A percentile compares a stretch with the other conserved stretches of the same genome.
Evolutionary conservation across 2,113 vertebrate species (phyloP).

Genomic region (Aramus guarauna): DNA sequence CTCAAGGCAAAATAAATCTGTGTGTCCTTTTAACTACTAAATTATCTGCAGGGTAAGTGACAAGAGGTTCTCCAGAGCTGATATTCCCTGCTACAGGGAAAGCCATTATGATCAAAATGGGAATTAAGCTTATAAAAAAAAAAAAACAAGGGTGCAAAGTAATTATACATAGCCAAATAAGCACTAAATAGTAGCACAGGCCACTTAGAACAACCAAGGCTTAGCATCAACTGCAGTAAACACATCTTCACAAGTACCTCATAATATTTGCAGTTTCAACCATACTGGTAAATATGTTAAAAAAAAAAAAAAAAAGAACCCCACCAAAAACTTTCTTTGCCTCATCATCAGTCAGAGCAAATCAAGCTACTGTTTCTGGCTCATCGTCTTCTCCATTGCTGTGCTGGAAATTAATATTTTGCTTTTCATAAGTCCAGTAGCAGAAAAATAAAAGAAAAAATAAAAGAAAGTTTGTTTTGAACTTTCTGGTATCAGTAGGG

Average conservation of each 20-base stretch:
- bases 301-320: background rate
- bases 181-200: background rate
- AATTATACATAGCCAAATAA: background rate
- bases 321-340: background rate
- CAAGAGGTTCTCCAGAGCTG: background rate
- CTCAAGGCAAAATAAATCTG: background rate
- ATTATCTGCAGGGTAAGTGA: background rate
- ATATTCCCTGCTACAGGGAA: background rate
- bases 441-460: background rate
- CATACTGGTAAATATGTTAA: background rate
- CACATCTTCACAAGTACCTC: background rate
- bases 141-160: background rate
- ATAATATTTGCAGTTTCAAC: background rate
- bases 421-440: background rate
- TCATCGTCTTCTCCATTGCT: background rate
- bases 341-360: background rate
- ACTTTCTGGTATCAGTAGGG: constrained; percentile 56
- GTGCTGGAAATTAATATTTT: background rate
- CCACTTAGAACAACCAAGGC: background rate
- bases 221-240: background rate
- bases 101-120: background rate
- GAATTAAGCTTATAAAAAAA: background rate
- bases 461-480: constrained; percentile 14
- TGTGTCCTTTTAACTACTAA: background rate
- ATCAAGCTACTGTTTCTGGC: background rate